Percentiles rank a stretch among this genome's conserved stretches.
Conservation (phyloP, 2,113 vertebrate species). For the Melanerpes formicivorus region DNA sequence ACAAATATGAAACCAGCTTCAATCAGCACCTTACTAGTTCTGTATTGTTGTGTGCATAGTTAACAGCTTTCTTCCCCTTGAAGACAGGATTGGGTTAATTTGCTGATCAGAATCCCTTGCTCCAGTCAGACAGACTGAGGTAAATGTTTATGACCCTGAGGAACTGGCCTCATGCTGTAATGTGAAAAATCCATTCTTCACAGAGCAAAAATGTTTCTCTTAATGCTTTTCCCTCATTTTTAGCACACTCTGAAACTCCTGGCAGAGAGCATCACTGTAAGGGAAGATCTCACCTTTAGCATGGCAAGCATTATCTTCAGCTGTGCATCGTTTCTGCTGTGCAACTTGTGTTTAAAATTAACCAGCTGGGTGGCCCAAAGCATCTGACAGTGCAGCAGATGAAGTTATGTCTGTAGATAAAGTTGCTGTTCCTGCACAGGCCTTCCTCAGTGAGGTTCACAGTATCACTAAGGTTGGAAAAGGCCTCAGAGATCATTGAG, state of each 20-base stretch:
- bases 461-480: too few species aligned
- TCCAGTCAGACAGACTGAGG: conserved; percentile 31
- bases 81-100: conserved; percentile 8
- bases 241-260: not conserved
- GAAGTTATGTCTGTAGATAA: not conserved
- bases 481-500: too few species aligned
- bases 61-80: conserved; percentile 67
- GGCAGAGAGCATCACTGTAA: not conserved
- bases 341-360: too few species aligned
- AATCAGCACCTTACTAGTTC: conserved; percentile 24
- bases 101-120: conserved; percentile 34
- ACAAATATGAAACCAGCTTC: conserved; percentile 42
- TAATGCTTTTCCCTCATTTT: not conserved
- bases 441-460: not conserved
- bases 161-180: not conserved
- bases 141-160: conserved; percentile 4
- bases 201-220: not conserved
- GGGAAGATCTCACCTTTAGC: not conserved
- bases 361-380: not conserved
- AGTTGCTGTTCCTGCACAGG: not conserved
- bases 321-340: not conserved
- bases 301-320: not conserved
- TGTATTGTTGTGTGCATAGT: not conserved
- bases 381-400: not conserved
- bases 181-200: conserved; percentile 19